phyloP scores from a whole-genome alignment of 2,113 vertebrate genomes.

The Aramus guarauna region DNA sequence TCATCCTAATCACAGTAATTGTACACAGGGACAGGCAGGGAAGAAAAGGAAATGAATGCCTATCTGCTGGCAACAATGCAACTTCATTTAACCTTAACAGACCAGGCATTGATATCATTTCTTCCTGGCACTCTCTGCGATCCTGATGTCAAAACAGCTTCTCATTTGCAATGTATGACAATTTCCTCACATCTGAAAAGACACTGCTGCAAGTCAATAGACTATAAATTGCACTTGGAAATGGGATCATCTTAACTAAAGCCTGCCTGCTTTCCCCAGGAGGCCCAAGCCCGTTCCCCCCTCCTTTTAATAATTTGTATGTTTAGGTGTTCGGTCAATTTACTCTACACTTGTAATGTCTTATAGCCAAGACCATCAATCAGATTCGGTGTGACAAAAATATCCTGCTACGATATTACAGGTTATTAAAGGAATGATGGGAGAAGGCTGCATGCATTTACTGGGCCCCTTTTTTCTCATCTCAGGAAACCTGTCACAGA shows the following conservation, averaged over 20 bases:
- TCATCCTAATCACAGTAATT: conserved; percentile 84
- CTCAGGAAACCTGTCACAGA: conserved; percentile 76
- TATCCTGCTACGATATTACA: conserved; percentile 84
- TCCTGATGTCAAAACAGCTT: conserved; percentile 88
- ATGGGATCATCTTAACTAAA: conserved; percentile 89
- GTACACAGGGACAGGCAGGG: conserved; percentile 63
- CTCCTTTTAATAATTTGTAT: conserved; percentile 99
- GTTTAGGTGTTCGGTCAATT: conserved; percentile 93
- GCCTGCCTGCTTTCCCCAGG: conserved; percentile 79
- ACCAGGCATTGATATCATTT: conserved; percentile 82
- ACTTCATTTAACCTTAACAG: conserved; percentile 87
- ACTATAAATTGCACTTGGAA: conserved; percentile 95
- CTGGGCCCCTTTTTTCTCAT: conserved; percentile 80
- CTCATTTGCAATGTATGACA: conserved; percentile 97
- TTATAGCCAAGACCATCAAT: conserved; percentile 87
- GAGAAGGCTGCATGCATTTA: conserved; percentile 73
- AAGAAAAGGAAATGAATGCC: conserved; percentile 81
- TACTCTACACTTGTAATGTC: conserved; percentile 81
- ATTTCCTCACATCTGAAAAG: conserved; percentile 93
- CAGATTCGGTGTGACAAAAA: conserved; percentile 82
- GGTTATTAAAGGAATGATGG: conserved; percentile 89
- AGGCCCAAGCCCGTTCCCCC: conserved; percentile 70
- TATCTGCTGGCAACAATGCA: conserved; percentile 77
- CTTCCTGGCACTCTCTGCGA: conserved; percentile 73
- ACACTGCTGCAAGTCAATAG: conserved; percentile 93